phyloP scores from a whole-genome alignment of 2,113 vertebrate species.

The Castor canadensis region DNA sequence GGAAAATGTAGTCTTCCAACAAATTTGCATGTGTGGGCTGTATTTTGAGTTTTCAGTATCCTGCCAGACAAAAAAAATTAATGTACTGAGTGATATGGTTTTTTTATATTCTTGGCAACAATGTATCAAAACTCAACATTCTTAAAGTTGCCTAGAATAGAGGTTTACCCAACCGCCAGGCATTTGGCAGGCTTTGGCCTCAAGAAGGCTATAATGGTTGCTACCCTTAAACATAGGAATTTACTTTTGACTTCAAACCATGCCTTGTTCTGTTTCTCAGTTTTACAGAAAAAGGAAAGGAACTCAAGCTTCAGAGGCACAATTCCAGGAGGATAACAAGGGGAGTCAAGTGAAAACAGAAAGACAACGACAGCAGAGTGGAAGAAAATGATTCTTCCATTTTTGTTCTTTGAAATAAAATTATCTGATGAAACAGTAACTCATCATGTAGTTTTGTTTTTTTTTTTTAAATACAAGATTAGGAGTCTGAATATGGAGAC shows the following conservation, averaged over 20 bases:
- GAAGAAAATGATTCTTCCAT: neutral
- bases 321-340: constrained; percentile 28
- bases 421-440: neutral
- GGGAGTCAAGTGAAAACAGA: neutral
- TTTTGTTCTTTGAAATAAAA: constrained; percentile 50
- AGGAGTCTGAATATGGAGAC: neutral
- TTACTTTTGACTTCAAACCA: constrained; percentile 49
- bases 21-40: neutral
- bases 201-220: neutral
- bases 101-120: neutral
- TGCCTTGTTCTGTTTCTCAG: constrained; percentile 25
- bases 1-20: constrained; percentile 52
- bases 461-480: constrained; percentile 10
- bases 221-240: constrained; percentile 32
- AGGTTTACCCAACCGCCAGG: neutral
- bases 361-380: neutral
- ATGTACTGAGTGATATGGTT: neutral
- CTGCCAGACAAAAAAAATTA: constrained; percentile 31
- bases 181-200: neutral
- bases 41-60: constrained; percentile 46
- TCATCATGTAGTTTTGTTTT: neutral
- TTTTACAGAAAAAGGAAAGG: neutral
- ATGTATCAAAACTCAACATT: constrained; percentile 19
- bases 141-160: constrained; percentile 3
- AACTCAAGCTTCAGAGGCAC: constrained; percentile 35